A percentile compares a stretch with the other conserved stretches of the same genome.
Evolutionary conservation across 2,113 vertebrate species (phyloP).

Genomic region (Catharus minimus): DNA sequence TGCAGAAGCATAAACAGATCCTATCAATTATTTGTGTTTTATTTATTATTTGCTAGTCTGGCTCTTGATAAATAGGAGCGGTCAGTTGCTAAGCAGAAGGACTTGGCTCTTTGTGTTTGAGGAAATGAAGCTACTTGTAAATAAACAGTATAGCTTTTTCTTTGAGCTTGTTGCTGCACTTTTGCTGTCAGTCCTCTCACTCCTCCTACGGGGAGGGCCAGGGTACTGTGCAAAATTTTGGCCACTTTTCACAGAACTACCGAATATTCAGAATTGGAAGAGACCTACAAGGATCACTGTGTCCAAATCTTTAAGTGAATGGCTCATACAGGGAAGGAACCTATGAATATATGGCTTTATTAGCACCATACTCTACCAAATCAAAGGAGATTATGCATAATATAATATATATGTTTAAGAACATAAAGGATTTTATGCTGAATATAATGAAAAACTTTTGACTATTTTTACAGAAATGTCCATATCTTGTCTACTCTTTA

Average conservation of each 20-base stretch:
- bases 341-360: neutral
- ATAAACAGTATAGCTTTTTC: neutral
- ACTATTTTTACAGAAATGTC: neutral
- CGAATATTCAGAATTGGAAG: neutral
- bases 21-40: neutral
- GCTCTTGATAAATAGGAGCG: neutral
- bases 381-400: neutral
- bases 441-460: neutral
- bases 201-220: fast-evolving
- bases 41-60: neutral
- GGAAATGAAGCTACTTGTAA: neutral
- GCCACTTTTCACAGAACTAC: neutral
- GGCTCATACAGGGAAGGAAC: fast-evolving
- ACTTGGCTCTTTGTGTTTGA: neutral
- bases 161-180: neutral
- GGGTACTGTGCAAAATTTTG: neutral
- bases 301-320: neutral
- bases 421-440: neutral
- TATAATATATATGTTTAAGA: neutral
- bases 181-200: neutral
- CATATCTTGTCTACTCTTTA: neutral
- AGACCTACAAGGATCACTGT: neutral
- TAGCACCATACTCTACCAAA: neutral
- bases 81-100: neutral
- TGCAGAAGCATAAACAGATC: neutral